These are phyloP conservation scores for Protonibea diacanthus DNA, from an alignment of 2,797 vertebrate species.

Conservation along the genomic window DNA sequence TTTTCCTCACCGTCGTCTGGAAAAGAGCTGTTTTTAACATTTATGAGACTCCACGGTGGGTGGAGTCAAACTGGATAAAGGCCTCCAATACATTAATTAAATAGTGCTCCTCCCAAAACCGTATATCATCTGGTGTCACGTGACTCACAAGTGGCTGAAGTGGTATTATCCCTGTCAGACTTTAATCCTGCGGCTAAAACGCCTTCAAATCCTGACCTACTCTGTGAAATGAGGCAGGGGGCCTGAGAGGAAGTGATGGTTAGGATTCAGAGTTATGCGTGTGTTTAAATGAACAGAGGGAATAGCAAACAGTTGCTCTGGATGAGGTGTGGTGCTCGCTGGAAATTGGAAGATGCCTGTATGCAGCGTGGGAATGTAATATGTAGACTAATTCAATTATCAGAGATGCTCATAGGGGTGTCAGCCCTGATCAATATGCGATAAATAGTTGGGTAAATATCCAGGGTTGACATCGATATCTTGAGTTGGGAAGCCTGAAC, in stretches of 20 bases:
- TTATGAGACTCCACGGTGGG: constrained; percentile 31
- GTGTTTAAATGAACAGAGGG: background rate
- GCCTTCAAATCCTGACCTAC: constrained; percentile 70
- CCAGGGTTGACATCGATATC: constrained; percentile 54
- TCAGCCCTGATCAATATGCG: constrained; percentile 61
- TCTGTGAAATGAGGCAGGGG: constrained; percentile 64
- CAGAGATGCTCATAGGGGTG: constrained; percentile 27
- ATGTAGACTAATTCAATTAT: constrained; percentile 61
- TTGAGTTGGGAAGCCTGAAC: constrained; percentile 45
- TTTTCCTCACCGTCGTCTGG: constrained; percentile 6
- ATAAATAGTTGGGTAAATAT: constrained; percentile 74
- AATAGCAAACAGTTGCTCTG: constrained; percentile 19
- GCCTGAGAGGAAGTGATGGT: constrained; percentile 31
- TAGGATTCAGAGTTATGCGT: background rate
- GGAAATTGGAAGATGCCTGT: constrained; percentile 14
- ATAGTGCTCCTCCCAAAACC: constrained; percentile 72
- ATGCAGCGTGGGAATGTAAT: constrained; percentile 33
- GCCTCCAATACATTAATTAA: constrained; percentile 69
- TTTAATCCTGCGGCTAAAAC: constrained; percentile 76
- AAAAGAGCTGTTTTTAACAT: constrained; percentile 16
- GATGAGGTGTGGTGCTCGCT: background rate
- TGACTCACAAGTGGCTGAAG: constrained; percentile 79
- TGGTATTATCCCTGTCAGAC: constrained; percentile 73
- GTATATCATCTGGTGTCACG: constrained; percentile 72
- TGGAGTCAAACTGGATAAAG: constrained; percentile 60